Evolutionary conservation across 2,797 vertebrate species (phyloP), one percentile per base, ranked within the genome.

Genomic region (Gobionotothen gibberifrons): DNA sequence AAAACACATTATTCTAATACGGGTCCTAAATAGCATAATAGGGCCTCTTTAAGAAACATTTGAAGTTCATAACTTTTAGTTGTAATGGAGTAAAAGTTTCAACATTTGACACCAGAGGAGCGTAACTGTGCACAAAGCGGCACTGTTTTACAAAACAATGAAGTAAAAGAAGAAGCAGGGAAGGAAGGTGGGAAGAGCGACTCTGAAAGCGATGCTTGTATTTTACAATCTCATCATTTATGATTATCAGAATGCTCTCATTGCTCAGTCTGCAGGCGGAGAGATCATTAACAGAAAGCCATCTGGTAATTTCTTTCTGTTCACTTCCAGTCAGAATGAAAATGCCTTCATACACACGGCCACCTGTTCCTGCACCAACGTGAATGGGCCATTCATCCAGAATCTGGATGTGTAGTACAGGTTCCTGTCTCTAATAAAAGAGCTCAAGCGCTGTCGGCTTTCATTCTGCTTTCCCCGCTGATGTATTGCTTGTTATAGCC

Each of bases 361-460:
- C 83, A 84, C 76, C 83, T 84, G 79, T 76, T 84, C 42, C 42
- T n/a, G 47, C 48, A 81, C 14, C 32, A 71, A 72, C 17, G 72
- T 29, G 6, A 74, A 76, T 17, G 21, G 60, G 42, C 55, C 16
- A 13, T 76, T 81, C 36, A 56, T 72, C 51, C 69, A 22, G 69
- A 7, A 44, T 57, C 17, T 8, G 10, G 16, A 53, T 14, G 21
- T 8, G 40, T 17, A 0, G 32, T 46, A 49, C 19, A 56, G 54
- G 69, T 59, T 43, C 17, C 57, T 8, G 32, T 36, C 74, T 36
- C 49, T 62, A 40, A 69, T 54, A 70, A 73, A 85, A 43, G 17
- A 68, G 57, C 8, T 16, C 21, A 0, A 54, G 39, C 8, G 10
- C 46, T 40, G 61, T 5, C 36, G 13, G 0, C 55, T 26, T 52